phyloP scores from a whole-genome alignment of 2,797 vertebrate genomes.

The Psittacula echo region DNA sequence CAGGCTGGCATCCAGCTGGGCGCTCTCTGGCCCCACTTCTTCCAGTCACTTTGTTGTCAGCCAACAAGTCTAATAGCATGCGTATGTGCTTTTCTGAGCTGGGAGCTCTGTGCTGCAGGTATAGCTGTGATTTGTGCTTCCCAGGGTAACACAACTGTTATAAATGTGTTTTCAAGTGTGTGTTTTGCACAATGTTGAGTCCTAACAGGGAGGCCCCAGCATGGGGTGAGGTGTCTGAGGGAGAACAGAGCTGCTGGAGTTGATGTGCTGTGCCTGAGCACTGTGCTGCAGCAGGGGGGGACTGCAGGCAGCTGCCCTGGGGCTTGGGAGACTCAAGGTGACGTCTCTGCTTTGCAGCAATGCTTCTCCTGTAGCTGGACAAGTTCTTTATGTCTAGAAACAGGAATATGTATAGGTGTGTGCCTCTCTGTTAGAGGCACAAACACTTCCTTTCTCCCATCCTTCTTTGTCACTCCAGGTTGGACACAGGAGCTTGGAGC shows the following conservation, averaged over 20 bases:
- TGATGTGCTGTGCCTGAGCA: accelerated
- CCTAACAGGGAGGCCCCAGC: accelerated
- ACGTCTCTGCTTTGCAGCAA: background rate
- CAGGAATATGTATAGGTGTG: accelerated
- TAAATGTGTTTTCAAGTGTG: background rate
- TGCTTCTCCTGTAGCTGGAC: background rate
- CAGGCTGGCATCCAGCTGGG: background rate
- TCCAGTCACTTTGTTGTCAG: background rate
- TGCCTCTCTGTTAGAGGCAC: background rate
- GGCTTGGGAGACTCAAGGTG: background rate
- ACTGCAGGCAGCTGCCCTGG: background rate
- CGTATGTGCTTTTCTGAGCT: background rate
- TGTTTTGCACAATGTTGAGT: background rate
- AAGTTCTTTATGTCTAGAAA: background rate
- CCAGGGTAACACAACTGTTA: accelerated
- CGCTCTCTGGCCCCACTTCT: background rate
- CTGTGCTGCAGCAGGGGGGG: background rate
- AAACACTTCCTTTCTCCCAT: background rate
- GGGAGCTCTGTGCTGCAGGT: background rate
- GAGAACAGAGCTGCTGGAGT: background rate
- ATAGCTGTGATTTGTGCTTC: background rate
- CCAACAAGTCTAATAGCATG: accelerated
- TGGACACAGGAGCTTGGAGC: background rate
- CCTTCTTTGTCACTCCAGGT: background rate
- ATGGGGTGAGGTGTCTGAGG: background rate